Conservation (phyloP, 1,140 invertebrate species). For the Cydia amplana region DNA sequence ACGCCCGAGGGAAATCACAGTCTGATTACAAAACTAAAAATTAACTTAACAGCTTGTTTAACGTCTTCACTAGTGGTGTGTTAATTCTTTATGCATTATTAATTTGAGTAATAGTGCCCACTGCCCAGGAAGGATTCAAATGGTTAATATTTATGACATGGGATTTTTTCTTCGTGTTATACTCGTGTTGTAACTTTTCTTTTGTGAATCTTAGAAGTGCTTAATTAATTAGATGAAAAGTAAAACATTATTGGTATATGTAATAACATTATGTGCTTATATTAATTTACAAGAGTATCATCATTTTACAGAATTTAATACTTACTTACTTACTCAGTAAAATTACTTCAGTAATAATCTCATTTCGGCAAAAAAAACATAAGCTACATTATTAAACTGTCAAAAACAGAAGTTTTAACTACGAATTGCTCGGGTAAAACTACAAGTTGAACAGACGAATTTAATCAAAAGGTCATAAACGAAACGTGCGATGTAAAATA, state of each 20-base stretch:
- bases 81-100: not conserved
- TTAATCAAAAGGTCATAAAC: constrained; percentile 63
- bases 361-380: not conserved
- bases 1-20: constrained; percentile 21
- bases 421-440: constrained; percentile 1
- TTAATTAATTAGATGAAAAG: too few relatives aligned
- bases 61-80: not conserved
- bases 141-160: too few relatives aligned
- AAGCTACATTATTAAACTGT: not conserved
- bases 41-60: not conserved
- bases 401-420: not conserved
- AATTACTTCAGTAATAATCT: not conserved
- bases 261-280: too few relatives aligned
- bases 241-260: too few relatives aligned
- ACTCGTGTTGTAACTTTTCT: too few relatives aligned
- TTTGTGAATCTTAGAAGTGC: too few relatives aligned
- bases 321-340: too few relatives aligned
- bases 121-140: not conserved
- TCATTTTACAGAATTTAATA: too few relatives aligned
- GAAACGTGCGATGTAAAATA: constrained; percentile 56
- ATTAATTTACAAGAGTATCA: too few relatives aligned
- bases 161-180: too few relatives aligned
- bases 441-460: constrained; percentile 52
- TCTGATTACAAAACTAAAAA: constrained; percentile 21
- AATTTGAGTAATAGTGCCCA: not conserved